Base-by-base conservation (phyloP, 2,113 vertebrate species). In the Tenrec ecaudatus region DNA sequence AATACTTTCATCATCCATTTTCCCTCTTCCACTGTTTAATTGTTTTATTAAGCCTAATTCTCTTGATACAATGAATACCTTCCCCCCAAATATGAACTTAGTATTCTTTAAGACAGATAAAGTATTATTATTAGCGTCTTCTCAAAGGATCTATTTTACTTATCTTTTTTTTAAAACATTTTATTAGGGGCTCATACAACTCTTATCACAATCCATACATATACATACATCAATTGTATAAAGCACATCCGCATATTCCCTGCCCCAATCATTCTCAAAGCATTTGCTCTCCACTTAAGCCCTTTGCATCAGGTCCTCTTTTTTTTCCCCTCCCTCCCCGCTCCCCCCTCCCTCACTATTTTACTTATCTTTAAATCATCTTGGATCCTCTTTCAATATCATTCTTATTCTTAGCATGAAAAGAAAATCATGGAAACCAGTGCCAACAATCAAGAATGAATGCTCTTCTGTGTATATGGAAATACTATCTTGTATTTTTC, bases 121-220 rank as follows among this genome's bases (percentile, higher is more conserved):
- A 92, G 78, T 23, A 87, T 89, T 47, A 82, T 92, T 93, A 93
- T 92, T 93, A 73, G 66, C 40, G 90, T 93, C 29, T 92, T 86
- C 83, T 96, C 93, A 95, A 95, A 95, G 29, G 76, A 90, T 81
- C 73, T 85, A 83, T 88, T 95, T 97, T 90, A 95, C 88, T 88
- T 82, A 27, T 86, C 53, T 95, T 88, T 96, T n/a, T n/a, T n/a
- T n/a, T n/a, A n/a, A n/a, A n/a, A n/a, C n/a, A n/a, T n/a, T n/a
- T n/a, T n/a, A n/a, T n/a, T n/a, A n/a, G n/a, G n/a, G n/a, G n/a
- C n/a, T n/a, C n/a, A n/a, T n/a, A n/a, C n/a, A n/a, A n/a, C n/a
- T n/a, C n/a, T n/a, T n/a, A n/a, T n/a, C n/a, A n/a, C n/a, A n/a
- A n/a, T n/a, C n/a, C n/a, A n/a, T n/a, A n/a, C n/a, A n/a, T n/a